Evolutionary conservation across 1,140 invertebrate species (phyloP).

Genomic region (Drosophila bifasciata): DNA sequence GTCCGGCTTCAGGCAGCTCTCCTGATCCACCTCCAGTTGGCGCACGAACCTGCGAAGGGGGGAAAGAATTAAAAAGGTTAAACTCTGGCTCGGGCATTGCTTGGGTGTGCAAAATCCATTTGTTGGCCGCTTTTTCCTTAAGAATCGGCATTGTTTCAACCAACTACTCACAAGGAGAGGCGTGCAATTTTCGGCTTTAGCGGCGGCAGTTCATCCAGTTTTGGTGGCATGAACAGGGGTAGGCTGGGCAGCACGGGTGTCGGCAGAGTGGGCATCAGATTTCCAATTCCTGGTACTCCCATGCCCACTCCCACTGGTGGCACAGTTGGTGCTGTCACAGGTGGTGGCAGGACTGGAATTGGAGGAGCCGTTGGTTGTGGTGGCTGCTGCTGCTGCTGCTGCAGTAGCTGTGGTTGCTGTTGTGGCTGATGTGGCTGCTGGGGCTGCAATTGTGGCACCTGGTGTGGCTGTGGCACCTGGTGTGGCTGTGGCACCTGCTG

Average conservation of each 20-base stretch:
- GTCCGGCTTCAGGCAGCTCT: conserved; percentile 90
- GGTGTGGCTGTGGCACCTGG: conserved; percentile 32
- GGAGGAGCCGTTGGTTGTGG: not conserved
- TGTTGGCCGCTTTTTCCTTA: conserved; percentile 60
- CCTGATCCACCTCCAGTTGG: conserved; percentile 91
- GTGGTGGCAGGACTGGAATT: conserved; percentile 15
- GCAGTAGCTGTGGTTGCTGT: conserved; percentile 12
- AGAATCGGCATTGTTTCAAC: conserved; percentile 81
- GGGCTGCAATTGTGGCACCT: conserved; percentile 10
- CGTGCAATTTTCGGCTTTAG: conserved; percentile 83
- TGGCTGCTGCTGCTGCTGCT: conserved; percentile 14
- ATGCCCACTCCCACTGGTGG: conserved; percentile 7
- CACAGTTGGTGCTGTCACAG: conserved; percentile 15
- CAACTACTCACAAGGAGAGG: conserved; percentile 84
- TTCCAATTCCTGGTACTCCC: conserved; percentile 27
- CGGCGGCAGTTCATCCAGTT: conserved; percentile 68
- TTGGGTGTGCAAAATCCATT: conserved; percentile 32
- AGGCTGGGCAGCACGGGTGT: conserved; percentile 31
- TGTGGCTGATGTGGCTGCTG: conserved; percentile 8
- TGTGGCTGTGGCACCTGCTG: too few relatives aligned
- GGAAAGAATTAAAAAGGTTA: conserved; percentile 23
- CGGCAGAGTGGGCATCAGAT: conserved; percentile 55
- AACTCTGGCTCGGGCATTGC: not conserved
- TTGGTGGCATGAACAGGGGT: conserved; percentile 47
- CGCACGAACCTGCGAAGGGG: conserved; percentile 87